Base-by-base conservation (phyloP, 2,888 invertebrate genomes). In the Cheilosia soror region DNA sequence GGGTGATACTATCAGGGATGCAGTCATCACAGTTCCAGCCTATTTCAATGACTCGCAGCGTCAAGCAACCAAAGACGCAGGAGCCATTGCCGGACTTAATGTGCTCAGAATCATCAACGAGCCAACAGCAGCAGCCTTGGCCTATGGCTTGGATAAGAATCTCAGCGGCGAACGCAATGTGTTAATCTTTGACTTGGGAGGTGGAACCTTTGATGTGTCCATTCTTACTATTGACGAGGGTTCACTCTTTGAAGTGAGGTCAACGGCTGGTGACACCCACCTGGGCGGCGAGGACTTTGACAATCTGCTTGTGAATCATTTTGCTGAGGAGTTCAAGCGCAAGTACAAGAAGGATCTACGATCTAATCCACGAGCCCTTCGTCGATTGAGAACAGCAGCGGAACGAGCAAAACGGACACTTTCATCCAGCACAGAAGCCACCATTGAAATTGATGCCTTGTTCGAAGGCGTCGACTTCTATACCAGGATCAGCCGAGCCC, bases 171-270 rank as follows among this genome's bases (percentile, higher is more conserved):
- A 96, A 93, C 94, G 96, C 60, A 96, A 96, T 89, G 96, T 96
- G 78, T 93, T 96, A 80, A 96, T 96, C 89, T 88, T 88, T 55
- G 88, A 88, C 55, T 82, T 88, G 81, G 88, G 88, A 84, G 98
- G 98, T 90, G 98, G 97, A 89, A 97, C 97, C 88, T 98, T 98
- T 92, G 98, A 98, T 93, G 98, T 98, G 53, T 98, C 98, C 85
- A 96, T 98, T 90, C 93, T 98, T 89, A 97, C 97, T 88, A 98
- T 98, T 90, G 98, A 97, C 93, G 97, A 98, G 91, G 95, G 97
- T 93, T 87, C 87, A 1, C 94, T 96, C 89, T 98, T 98, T 92
- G 98, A 98, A 91, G 98, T 97, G 9, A 97, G 97, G 91, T 96
- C 97, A 6, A 98, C 97, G 29, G 96, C 97, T 79, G 97, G 97